Base-by-base conservation (phyloP, 2,888 invertebrate genomes). In the Lepidocyrtoides sp. region DNA sequence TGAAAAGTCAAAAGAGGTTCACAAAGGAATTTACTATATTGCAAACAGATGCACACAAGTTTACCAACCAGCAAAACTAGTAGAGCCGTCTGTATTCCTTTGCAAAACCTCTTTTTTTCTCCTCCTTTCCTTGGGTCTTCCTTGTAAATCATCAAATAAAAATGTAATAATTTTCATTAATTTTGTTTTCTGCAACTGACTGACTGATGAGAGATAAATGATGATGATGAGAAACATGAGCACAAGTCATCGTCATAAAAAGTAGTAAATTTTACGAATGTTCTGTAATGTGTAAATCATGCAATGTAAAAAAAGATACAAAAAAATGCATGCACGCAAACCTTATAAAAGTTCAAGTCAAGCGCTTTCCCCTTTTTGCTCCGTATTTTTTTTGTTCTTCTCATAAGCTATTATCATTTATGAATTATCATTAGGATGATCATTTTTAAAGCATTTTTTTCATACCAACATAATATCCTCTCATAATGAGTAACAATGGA, bases 401-500 rank as follows among this genome's bases (percentile, higher is more conserved):
- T 7, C 29, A 51, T 79, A 32, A 79, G 51, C 29, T 79, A 79
- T 79, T 17, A 79, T 23, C 79, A 75, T 23, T n/a, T 69, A 17
- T 20, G 44, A 75, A 17, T 36, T 75, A 75, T 75, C 48, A 44
- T 75, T 48, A 26, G 26, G n/a, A 36, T 20, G 14, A 75, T 75
- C 75, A 75, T 44, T 44, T 75, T n/a, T 7, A 48, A 75, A 17
- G 20, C 32, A 60, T 4, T 36, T 4, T 81, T 81, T 81, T 81
- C 48, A 10, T n/a, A 5, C 23, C 23, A 81, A 57, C 20, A 36
- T 81, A 60, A 60, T 60, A 41, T 20, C 81, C 57, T 12, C 17
- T 79, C 36, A 81, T 81, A 81, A 81, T 81, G 60, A 60, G 57
- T 26, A 60, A 75, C 44, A 81, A 60, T 81, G 81, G 60, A 81